A percentile compares a stretch with the other conserved stretches of the same genome.
Evolutionary conservation across 37 sponge, comb jelly and placozoan species (phyloP).

Genomic region (Chondrilla cf. caribensis): DNA sequence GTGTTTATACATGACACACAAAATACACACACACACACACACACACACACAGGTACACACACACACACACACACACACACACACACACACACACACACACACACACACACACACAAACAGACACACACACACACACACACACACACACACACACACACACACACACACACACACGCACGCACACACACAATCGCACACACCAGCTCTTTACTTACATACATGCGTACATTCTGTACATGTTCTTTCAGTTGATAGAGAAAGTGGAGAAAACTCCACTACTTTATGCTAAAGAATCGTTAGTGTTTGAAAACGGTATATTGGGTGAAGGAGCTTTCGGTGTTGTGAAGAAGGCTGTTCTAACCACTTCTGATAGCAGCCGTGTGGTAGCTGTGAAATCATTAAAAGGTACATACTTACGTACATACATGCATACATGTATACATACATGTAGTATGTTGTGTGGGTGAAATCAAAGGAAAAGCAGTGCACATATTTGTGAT

Average conservation of each 20-base stretch:
- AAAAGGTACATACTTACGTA: background rate
- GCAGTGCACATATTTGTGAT: too few species aligned
- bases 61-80: too few species aligned
- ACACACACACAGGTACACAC: too few species aligned
- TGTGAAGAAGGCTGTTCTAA: background rate
- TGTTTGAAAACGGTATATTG: background rate
- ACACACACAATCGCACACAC: background rate
- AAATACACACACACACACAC: too few species aligned
- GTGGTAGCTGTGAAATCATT: conserved; percentile 4
- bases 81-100: too few species aligned
- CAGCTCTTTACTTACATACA: background rate
- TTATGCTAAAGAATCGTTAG: background rate
- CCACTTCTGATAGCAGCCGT: background rate
- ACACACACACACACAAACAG: too few species aligned
- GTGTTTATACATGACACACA: background rate
- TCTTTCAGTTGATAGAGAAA: background rate
- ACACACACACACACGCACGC: too few species aligned
- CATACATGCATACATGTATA: background rate
- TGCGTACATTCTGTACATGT: background rate
- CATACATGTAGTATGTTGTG: too few species aligned
- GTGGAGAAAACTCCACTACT: background rate
- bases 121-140: too few species aligned
- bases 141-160: too few species aligned
- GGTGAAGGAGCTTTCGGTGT: conserved; percentile 24
- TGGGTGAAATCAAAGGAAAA: too few species aligned